Percentiles rank a stretch among this genome's conserved stretches.
Evolutionary conservation across 2,113 vertebrate species (phyloP).

Genomic region (Marcusenius ussheri): DNA sequence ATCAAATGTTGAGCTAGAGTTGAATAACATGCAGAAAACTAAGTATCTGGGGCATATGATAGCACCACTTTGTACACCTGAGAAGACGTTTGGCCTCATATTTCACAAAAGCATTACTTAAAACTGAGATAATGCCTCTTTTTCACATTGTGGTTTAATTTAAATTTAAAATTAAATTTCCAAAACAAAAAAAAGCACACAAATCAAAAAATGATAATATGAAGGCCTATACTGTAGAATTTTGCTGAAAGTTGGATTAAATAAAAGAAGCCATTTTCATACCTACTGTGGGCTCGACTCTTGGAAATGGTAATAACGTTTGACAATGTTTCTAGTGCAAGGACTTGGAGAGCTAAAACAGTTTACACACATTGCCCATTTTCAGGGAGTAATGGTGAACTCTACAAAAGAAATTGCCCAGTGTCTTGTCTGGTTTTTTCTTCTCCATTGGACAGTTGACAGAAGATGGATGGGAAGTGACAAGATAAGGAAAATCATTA

Average conservation of each 20-base stretch:
- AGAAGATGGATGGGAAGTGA: conserved; percentile 7
- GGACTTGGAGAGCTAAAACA: neutral
- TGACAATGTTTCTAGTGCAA: neutral
- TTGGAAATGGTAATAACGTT: neutral
- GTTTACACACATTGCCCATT: neutral
- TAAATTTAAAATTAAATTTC: neutral
- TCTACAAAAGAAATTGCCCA: neutral
- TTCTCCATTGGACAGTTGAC: conserved; percentile 11
- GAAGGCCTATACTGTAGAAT: neutral
- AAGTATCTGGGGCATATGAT: neutral
- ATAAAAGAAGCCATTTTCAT: neutral
- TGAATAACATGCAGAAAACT: neutral
- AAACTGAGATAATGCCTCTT: neutral
- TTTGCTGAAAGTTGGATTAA: neutral
- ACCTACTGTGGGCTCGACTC: neutral
- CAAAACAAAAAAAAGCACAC: neutral
- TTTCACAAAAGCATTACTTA: neutral
- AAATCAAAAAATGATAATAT: neutral
- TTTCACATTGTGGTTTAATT: neutral
- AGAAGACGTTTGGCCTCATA: neutral
- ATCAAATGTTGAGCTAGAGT: neutral
- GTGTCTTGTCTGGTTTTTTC: neutral
- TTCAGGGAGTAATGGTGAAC: conserved; percentile 4
- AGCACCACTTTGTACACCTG: neutral
- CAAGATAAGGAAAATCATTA: conserved; percentile 18